These are phyloP conservation scores for Eupithecia exiguata DNA, from an alignment of 2,888 invertebrate species.

Conservation along the genomic window DNA sequence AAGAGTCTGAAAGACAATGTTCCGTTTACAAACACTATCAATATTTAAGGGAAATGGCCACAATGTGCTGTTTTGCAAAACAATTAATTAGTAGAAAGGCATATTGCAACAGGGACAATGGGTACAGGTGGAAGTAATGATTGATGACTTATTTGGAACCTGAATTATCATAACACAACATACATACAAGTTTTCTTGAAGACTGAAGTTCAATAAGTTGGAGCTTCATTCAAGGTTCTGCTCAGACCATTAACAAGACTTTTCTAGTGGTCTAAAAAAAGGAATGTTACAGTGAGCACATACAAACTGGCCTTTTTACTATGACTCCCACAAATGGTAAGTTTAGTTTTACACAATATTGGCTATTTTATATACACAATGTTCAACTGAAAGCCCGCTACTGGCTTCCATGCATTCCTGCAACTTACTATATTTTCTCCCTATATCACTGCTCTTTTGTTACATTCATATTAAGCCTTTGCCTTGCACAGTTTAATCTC, in stretches of 20 bases:
- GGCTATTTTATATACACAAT: neutral
- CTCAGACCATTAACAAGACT: neutral
- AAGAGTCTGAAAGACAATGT: too few species aligned
- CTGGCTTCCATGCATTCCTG: too few species aligned
- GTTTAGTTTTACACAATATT: neutral
- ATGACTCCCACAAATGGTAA: neutral
- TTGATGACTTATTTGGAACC: neutral
- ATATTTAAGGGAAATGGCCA: neutral
- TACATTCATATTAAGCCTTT: too few species aligned
- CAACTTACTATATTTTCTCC: too few species aligned
- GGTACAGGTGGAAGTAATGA: neutral
- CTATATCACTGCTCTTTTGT: too few species aligned
- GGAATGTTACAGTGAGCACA: too few species aligned
- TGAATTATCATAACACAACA: neutral
- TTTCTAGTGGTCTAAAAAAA: too few species aligned
- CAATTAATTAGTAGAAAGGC: neutral
- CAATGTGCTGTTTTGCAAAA: neutral
- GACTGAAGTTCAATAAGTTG: neutral
- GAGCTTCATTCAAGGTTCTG: neutral
- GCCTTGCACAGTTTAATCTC: too few species aligned
- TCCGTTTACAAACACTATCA: neutral
- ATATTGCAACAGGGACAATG: neutral
- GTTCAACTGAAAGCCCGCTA: too few species aligned
- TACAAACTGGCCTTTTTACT: too few species aligned
- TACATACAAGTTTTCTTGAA: neutral